Evolutionary conservation across 2,797 vertebrate genomes (phyloP).

Genomic region (Coracias cyanogaster): DNA sequence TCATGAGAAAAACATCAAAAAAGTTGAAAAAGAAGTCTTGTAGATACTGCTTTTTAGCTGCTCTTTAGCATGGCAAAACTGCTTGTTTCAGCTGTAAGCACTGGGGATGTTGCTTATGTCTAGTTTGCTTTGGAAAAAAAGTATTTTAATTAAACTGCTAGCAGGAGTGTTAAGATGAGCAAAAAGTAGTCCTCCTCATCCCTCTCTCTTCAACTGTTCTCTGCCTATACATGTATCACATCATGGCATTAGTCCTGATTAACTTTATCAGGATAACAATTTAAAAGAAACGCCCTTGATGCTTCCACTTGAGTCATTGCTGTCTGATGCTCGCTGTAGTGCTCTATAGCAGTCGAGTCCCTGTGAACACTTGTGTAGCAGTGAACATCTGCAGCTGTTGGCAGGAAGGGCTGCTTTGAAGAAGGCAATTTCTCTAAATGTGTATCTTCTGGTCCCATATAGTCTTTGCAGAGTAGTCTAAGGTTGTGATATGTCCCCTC

Average conservation of each 20-base stretch:
- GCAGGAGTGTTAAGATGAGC: background rate
- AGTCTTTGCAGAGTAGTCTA: background rate
- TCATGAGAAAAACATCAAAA: background rate
- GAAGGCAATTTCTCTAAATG: background rate
- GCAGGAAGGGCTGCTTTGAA: background rate
- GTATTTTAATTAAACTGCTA: background rate
- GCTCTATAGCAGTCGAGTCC: background rate
- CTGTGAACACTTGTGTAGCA: rapidly evolving
- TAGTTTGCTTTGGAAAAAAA: background rate
- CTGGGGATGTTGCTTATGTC: background rate
- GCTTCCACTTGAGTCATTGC: rapidly evolving
- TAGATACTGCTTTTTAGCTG: background rate
- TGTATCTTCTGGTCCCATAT: background rate
- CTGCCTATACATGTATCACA: background rate
- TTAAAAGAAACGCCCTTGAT: background rate
- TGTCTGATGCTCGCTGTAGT: background rate
- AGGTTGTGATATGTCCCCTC: background rate
- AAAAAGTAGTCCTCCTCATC: background rate
- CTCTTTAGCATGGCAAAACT: background rate
- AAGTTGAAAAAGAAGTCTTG: background rate
- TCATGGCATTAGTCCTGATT: background rate
- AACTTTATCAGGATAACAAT: background rate
- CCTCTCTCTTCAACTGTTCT: background rate
- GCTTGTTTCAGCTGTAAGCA: background rate
- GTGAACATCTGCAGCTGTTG: background rate